These are phyloP conservation scores for Anolis apletophallus DNA, from an alignment of 2,797 vertebrate species.

Conservation along the genomic window DNA sequence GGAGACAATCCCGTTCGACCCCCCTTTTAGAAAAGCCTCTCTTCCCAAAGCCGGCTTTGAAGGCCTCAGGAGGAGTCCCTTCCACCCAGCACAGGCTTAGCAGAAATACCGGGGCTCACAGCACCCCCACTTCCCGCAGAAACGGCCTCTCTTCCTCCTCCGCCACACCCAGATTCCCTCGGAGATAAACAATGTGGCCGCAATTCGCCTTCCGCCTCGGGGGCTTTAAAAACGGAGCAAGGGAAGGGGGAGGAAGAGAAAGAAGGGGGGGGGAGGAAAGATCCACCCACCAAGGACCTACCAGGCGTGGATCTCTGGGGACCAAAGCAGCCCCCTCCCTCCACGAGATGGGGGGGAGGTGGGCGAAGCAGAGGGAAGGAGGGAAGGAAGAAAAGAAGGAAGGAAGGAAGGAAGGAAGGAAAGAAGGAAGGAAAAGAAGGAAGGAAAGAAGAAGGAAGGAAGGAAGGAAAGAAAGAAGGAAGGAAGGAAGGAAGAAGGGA, in stretches of 20 bases:
- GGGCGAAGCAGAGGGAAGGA: not conserved
- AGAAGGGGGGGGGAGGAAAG: not conserved
- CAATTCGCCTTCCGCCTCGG: not conserved
- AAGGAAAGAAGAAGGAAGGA: no score
- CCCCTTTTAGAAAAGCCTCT: not conserved
- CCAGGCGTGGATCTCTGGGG: not conserved
- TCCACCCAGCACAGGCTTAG: not conserved
- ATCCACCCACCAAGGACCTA: constrained; percentile 3
- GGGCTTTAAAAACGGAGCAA: not conserved
- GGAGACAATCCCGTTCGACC: not conserved
- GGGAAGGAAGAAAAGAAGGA: not conserved
- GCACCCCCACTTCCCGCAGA: no score
- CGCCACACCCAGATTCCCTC: constrained; percentile 27
- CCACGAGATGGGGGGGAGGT: accelerated
- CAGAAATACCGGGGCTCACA: not conserved
- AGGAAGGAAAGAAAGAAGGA: no score
- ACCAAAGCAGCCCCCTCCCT: not conserved
- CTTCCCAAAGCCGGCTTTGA: not conserved
- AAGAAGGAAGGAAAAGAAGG: no score
- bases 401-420: no score
- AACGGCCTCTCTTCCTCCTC: no score
- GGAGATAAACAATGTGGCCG: constrained; percentile 10
- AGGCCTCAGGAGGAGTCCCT: not conserved
- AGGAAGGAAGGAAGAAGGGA: no score
- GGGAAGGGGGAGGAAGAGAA: not conserved